These are phyloP conservation scores for Urocitellus parryii DNA, from an alignment of 2,113 vertebrate species.

Conservation along the genomic window DNA sequence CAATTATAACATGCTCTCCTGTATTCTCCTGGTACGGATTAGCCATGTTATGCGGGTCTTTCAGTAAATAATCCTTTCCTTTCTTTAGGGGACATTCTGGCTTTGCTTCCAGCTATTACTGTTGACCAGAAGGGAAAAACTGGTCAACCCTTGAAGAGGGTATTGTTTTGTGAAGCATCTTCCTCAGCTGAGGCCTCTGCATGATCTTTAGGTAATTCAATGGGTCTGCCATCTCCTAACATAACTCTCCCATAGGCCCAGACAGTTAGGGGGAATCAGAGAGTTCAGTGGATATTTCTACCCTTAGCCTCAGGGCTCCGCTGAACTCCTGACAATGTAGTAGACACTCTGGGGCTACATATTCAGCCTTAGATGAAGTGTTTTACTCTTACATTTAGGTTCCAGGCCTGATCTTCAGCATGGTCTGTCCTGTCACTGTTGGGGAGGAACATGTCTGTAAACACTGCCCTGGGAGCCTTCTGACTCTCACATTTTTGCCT, in stretches of 20 bases:
- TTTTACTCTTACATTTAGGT: background rate
- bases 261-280: background rate
- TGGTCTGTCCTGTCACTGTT: background rate
- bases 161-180: background rate
- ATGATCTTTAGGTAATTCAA: background rate
- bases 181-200: background rate
- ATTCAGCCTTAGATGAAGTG: background rate
- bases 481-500: conserved; percentile 34
- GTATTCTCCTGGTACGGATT: background rate
- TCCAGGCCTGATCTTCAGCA: background rate
- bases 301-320: background rate
- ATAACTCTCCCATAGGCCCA: background rate
- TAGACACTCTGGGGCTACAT: background rate
- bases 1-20: background rate
- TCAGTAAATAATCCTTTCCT: background rate
- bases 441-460: background rate
- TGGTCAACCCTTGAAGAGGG: background rate
- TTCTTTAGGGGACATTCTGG: background rate
- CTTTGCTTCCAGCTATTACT: background rate
- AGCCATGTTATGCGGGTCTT: background rate
- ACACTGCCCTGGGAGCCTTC: background rate
- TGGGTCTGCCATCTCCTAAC: background rate
- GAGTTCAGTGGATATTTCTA: background rate
- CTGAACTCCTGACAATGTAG: background rate
- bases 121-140: background rate